Base-by-base conservation (phyloP, 2,888 invertebrate genomes). In the Pollenia angustigena region DNA sequence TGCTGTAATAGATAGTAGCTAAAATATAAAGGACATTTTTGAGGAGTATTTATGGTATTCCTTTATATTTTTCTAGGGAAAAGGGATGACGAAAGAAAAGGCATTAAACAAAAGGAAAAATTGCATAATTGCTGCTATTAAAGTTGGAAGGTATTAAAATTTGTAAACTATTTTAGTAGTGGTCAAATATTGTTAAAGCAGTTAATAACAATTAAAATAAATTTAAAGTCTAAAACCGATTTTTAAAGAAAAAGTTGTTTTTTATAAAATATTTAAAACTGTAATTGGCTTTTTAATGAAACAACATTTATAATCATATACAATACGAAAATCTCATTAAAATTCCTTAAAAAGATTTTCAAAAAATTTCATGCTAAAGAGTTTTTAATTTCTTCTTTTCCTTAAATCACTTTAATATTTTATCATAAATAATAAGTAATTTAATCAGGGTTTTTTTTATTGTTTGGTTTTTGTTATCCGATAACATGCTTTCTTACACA, bases 141-240 rank as follows among this genome's bases (percentile, higher is more conserved):
- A 60, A 48, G 16, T 58, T 56, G n/a, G n/a, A 18, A 0, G 10
- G 50, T 42, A 32, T 50, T 50, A 11, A 64, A 54, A 18, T 3
- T 48, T 60, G n/a, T 4, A 16, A 50, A 32, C 32, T 14, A 40
- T 58, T 23, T 11, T 44, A 42, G 11, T 18, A 64, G 16, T 40
- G 80, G 71, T 72, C 80, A 81, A 46, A 18, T 79, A 12, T 48
- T 56, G 16, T 56, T 10, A 50, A 8, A 23, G 32, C 14, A 81
- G 80, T 72, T 81, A 81, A 81, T 81, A 81, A 72, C 80, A 81
- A 81, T 81, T 72, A 81, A 50, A 54, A 72, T 12, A 54, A 72
- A 68, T 42, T 58, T 14, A n/a, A 9, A 7, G 10, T 18, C 18
- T 18, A 18, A 18, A 18, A 18, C 1, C 18, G 18, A 18, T 18